Base-by-base conservation (phyloP, 2,888 invertebrate genomes). In the Drosophila mayaguana region DNA sequence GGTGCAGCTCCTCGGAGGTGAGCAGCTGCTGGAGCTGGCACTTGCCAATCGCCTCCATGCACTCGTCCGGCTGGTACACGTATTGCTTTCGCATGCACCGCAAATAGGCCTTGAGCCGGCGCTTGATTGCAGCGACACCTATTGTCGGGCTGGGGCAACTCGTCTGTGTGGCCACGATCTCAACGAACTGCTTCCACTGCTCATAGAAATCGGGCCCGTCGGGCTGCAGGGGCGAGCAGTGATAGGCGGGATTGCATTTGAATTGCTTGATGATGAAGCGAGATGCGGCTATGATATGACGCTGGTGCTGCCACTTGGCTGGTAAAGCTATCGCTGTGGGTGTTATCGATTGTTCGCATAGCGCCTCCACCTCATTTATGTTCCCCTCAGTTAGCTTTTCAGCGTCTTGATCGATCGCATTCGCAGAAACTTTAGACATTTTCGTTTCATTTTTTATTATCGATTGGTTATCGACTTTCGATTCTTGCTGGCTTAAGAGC, bases 131-230 rank as follows among this genome's bases (percentile, higher is more conserved):
- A 9, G 11, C 18, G 2, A 55, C 46, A 14, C 55, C 11, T 14
- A 66, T 20, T 0, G 2, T 16, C 8, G 45, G 7, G 1, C 1
- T 14, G 5, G 20, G 14, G 18, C n/a, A 38, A 11, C 36, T 36
- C 0, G 22, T 20, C 0, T 45, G n/a, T 0, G 38, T 1, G 0
- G 40, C 68, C 18, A 53, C 61, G 0, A 75, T n/a, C 60, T 87
- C 82, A 0, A 48, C 16, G 25, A 87, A 69, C 42, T 83, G 82
- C 4, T 69, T 34, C n/a, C 87, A 25, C 7, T 84, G 73, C 16
- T 81, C 85, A n/a, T 38, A 75, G 43, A 84, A 76, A 42, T 64
- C 36, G 11, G 70, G 60, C 0, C 25, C 62, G 22, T 55, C 18
- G 0, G 20, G 34, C n/a, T 68, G 54, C 9, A 8, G 6, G 0